These are phyloP conservation scores for Avahi laniger DNA, from an alignment of 2,797 vertebrate species.

Conservation along the genomic window DNA sequence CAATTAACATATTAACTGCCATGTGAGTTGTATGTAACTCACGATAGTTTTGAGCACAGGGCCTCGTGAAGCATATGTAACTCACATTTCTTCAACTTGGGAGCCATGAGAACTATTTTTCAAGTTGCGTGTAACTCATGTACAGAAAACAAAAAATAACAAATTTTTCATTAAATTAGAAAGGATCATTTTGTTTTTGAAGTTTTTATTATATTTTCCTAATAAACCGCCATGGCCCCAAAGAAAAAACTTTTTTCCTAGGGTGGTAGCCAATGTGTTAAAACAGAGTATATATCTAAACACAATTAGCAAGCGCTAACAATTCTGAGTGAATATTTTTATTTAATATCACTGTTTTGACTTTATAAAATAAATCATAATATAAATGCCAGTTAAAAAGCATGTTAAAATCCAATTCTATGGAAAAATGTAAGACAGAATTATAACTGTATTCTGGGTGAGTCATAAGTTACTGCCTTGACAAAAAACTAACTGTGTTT, in stretches of 20 bases:
- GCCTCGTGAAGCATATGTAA: too few species aligned
- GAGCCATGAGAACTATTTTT: too few species aligned
- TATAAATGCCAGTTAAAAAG: neutral
- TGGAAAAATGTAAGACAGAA: neutral
- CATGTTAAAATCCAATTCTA: constrained; percentile 13
- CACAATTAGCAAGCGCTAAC: neutral
- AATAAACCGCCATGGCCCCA: too few species aligned
- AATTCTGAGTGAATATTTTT: neutral
- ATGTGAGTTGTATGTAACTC: too few species aligned
- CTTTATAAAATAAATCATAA: constrained; percentile 34
- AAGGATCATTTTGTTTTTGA: too few species aligned
- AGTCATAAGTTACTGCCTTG: constrained; percentile 13
- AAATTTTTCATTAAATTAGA: too few species aligned
- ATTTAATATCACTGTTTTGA: constrained; percentile 24
- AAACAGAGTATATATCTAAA: constrained; percentile 33
- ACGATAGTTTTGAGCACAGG: too few species aligned
- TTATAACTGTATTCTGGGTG: constrained; percentile 16
- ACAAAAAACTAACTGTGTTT: constrained; percentile 52
- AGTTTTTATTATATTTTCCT: too few species aligned
- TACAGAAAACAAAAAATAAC: too few species aligned
- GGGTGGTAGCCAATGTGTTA: neutral
- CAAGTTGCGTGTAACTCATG: too few species aligned
- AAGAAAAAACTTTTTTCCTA: too few species aligned
- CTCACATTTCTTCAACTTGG: too few species aligned
- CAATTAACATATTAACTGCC: neutral